Conservation (phyloP, 2,113 vertebrate species). For the Gadus macrocephalus region DNA sequence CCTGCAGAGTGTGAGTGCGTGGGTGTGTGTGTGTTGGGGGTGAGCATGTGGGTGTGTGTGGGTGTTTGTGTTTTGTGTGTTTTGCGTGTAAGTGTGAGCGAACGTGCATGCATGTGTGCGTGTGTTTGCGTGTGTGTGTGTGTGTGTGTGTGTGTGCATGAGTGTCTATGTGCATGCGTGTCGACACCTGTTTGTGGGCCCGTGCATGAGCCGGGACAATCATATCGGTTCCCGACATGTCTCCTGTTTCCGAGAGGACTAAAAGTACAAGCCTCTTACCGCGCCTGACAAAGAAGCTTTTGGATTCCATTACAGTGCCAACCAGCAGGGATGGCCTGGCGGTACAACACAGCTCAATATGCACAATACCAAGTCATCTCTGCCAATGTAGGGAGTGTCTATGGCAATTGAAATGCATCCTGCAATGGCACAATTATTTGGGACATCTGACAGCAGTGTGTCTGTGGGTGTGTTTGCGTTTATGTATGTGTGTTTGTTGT, state of each 20-base stretch:
- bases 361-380: constrained; percentile 3
- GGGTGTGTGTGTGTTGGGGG: too few relatives aligned
- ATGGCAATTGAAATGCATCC: constrained; percentile 22
- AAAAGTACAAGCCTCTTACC: constrained; percentile 3
- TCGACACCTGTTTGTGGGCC: background rate
- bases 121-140: background rate
- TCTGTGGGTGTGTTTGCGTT: background rate
- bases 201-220: background rate
- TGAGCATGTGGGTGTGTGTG: background rate
- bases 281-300: constrained; percentile 15
- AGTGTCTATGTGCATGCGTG: background rate
- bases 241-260: background rate
- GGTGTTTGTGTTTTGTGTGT: background rate
- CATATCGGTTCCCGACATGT: constrained; percentile 2
- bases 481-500: background rate
- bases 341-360: constrained; percentile 7
- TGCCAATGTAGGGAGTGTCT: constrained; percentile 10
- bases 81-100: background rate
- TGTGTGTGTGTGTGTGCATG: background rate
- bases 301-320: constrained; percentile 13
- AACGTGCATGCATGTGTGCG: background rate
- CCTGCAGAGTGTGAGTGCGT: too few relatives aligned
- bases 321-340: background rate
- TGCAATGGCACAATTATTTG: constrained; percentile 19
- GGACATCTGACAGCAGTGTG: background rate